Percentiles rank a stretch among this genome's conserved stretches.
phyloP scores from a whole-genome alignment of 1,140 invertebrate species.

The Camponotus pennsylvanicus region DNA sequence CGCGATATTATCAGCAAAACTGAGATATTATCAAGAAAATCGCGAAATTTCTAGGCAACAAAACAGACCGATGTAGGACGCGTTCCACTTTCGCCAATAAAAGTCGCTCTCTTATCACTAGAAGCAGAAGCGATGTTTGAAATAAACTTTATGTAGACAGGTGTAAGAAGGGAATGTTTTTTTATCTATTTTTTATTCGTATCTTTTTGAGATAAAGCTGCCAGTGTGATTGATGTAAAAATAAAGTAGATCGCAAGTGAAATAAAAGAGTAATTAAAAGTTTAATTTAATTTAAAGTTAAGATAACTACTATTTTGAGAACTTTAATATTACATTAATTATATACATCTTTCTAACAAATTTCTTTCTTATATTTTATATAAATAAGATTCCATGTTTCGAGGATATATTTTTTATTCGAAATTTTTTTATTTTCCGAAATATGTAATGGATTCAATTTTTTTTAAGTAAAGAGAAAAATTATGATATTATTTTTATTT shows the following conservation, averaged over 20 bases:
- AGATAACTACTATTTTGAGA: not conserved
- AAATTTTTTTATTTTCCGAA: not conserved
- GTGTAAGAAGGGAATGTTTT: not conserved
- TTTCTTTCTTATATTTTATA: constrained; percentile 10
- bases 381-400: not conserved
- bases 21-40: constrained; percentile 14
- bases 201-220: not conserved
- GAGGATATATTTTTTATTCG: not conserved
- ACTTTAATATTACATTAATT: not conserved
- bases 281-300: not conserved
- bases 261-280: not conserved
- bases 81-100: constrained; percentile 34
- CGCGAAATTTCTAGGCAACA: constrained; percentile 15
- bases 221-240: not conserved
- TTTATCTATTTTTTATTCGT: constrained; percentile 19
- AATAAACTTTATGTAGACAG: not conserved
- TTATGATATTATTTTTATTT: not conserved
- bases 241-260: not conserved
- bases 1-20: constrained; percentile 18
- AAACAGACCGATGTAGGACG: not conserved
- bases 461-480: not conserved
- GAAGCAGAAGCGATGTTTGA: constrained; percentile 20
- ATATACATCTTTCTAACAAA: not conserved
- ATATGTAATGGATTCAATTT: not conserved
- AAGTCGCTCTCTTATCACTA: constrained; percentile 19